Conservation (phyloP, 2,888 invertebrate genomes). For the Euproctis similis region DNA sequence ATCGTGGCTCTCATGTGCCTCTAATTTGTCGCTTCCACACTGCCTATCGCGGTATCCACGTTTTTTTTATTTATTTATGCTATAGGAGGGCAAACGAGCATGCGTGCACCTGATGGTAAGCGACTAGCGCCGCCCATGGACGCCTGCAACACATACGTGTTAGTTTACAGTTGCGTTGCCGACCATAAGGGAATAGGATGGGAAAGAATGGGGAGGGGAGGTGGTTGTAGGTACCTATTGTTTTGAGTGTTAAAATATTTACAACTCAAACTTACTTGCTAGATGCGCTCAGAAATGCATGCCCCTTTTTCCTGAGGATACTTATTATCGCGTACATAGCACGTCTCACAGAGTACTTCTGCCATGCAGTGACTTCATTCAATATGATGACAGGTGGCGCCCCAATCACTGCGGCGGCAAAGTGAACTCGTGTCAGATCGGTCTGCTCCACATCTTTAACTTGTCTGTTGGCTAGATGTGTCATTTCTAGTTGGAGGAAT, state of each 20-base stretch:
- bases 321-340: slow-evolving; percentile 53
- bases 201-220: not conserved
- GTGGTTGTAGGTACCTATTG: not conserved
- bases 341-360: slow-evolving; percentile 40
- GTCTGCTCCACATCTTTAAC: slow-evolving; percentile 19
- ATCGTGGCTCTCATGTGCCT: too few relatives aligned
- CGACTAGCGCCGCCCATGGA: too few relatives aligned
- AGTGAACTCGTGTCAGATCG: slow-evolving; percentile 34
- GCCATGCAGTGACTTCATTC: slow-evolving; percentile 55
- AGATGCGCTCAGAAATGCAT: slow-evolving; percentile 44
- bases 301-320: slow-evolving; percentile 42
- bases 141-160: too few relatives aligned
- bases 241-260: not conserved
- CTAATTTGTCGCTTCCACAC: too few relatives aligned
- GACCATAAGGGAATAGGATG: too few relatives aligned
- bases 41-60: too few relatives aligned
- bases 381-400: slow-evolving; percentile 50
- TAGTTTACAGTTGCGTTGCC: too few relatives aligned
- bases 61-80: too few relatives aligned
- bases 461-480: slow-evolving; percentile 11
- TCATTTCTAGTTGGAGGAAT: slow-evolving; percentile 23
- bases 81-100: too few relatives aligned
- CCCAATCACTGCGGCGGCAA: slow-evolving; percentile 50
- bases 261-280: slow-evolving; percentile 33
- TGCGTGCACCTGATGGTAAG: too few relatives aligned